Base-by-base conservation (phyloP, 2,888 invertebrate species). In the Drosophila rubida region DNA sequence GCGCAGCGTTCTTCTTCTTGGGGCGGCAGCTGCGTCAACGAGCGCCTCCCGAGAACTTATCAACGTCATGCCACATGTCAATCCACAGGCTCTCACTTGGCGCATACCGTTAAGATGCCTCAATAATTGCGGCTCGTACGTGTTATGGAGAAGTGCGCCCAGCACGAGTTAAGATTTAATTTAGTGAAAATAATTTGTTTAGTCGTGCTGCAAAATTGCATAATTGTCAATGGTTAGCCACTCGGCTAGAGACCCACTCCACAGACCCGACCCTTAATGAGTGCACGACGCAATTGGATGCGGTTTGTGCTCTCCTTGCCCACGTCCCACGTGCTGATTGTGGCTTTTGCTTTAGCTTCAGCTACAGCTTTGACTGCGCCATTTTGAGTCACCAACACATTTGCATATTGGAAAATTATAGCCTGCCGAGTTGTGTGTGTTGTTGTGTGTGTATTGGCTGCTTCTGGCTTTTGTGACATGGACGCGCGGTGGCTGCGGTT, bases 141-240 rank as follows among this genome's bases (percentile, higher is more conserved):
- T 73, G 68, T 32, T 68, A 48, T 37, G 13, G 49, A 54, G 49
- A 80, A 80, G 85, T 81, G 83, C 81, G 87, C 90, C 76, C 90
- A 90, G 90, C 90, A 90, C 90, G 90, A 90, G 89, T 78, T 80
- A 82, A 89, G 89, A 89, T 81, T 83, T 80, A 85, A 90, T 90
- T 90, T 88, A 84, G 78, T 78, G 85, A 80, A 85, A 87, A 85
- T 90, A 90, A 90, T 90, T 81, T 81, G 87, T 80, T 89, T 82
- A 84, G 79, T 84, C 72, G 82, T 86, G 78, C 87, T 86, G 87
- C 87, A 78, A 75, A 80, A 84, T 81, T 81, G 71, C 75, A 81
- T 85, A 87, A 85, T 87, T 84, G 79, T 85, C 73, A 78, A 80
- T 72, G 70, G 71, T 51, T 68, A 46, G 51, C 73, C 66, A 76